Evolutionary conservation across 2,113 vertebrate species (phyloP).

Genomic region (Seriola quinqueradiata): DNA sequence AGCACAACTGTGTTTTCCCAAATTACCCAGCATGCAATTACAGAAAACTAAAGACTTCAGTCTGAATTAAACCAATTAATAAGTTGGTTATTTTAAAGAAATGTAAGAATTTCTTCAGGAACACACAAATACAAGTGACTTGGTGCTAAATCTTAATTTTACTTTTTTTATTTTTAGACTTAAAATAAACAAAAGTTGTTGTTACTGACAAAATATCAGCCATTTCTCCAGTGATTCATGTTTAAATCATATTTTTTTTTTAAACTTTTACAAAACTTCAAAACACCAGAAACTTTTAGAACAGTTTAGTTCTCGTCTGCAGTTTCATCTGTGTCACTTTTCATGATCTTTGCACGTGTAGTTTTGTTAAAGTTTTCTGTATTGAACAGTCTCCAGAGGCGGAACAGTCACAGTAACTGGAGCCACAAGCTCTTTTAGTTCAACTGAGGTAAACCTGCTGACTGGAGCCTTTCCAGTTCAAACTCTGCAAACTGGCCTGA

Average conservation of each 20-base stretch:
- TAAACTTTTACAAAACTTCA: too few relatives aligned
- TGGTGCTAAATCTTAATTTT: not conserved
- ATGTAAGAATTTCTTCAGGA: not conserved
- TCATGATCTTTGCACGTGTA: not conserved
- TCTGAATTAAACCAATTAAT: not conserved
- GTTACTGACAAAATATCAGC: not conserved
- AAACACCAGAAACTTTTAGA: too few relatives aligned
- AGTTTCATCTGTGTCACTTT: too few relatives aligned
- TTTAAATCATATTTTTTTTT: not conserved
- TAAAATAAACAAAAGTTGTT: not conserved
- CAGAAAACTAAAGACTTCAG: not conserved
- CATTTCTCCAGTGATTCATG: not conserved
- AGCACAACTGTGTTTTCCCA: not conserved
- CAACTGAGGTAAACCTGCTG: constrained; percentile 72
- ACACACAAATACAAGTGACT: not conserved
- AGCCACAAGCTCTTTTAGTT: constrained; percentile 51
- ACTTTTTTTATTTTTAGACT: not conserved
- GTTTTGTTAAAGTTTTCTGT: not conserved
- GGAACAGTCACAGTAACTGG: not conserved
- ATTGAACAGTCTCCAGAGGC: not conserved
- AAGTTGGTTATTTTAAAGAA: not conserved
- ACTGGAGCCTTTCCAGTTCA: constrained; percentile 65
- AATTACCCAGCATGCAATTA: not conserved
- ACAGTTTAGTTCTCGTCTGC: too few relatives aligned
- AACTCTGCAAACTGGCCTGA: constrained; percentile 66